Evolutionary conservation across 2,113 vertebrate species (phyloP).

Genomic region (Mirza zaza): DNA sequence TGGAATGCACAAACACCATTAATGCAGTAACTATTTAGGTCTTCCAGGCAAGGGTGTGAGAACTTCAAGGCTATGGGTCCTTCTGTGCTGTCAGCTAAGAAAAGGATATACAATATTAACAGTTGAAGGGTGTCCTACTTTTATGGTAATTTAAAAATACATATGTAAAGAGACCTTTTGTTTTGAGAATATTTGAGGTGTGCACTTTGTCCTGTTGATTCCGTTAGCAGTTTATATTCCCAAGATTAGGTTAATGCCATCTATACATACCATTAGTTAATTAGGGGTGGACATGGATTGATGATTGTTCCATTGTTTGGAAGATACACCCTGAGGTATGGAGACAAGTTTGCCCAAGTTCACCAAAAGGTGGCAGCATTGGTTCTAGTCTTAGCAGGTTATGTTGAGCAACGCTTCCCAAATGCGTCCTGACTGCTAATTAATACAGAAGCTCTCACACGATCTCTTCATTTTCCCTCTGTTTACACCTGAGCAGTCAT

Average conservation of each 20-base stretch:
- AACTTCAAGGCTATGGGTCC: slow-evolving; percentile 80
- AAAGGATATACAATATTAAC: slow-evolving; percentile 34
- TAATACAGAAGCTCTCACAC: neutral
- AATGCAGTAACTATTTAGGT: slow-evolving; percentile 85
- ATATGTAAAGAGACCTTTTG: neutral
- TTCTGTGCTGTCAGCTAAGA: slow-evolving; percentile 73
- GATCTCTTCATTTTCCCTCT: neutral
- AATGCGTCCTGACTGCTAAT: neutral
- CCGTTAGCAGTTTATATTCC: neutral
- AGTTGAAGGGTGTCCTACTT: neutral
- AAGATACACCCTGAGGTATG: neutral
- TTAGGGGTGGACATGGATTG: neutral
- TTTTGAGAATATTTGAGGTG: neutral
- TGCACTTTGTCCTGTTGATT: neutral
- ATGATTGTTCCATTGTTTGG: neutral
- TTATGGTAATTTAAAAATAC: neutral
- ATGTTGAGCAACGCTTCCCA: neutral
- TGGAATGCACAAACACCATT: slow-evolving; percentile 84
- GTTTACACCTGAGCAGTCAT: neutral
- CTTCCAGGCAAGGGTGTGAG: slow-evolving; percentile 83
- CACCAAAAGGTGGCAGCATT: slow-evolving; percentile 80
- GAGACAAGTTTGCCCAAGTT: neutral
- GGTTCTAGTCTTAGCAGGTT: neutral
- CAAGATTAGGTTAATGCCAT: neutral
- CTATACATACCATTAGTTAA: neutral